Conservation (phyloP, 2,113 vertebrate species). For the Pipra filicauda region DNA sequence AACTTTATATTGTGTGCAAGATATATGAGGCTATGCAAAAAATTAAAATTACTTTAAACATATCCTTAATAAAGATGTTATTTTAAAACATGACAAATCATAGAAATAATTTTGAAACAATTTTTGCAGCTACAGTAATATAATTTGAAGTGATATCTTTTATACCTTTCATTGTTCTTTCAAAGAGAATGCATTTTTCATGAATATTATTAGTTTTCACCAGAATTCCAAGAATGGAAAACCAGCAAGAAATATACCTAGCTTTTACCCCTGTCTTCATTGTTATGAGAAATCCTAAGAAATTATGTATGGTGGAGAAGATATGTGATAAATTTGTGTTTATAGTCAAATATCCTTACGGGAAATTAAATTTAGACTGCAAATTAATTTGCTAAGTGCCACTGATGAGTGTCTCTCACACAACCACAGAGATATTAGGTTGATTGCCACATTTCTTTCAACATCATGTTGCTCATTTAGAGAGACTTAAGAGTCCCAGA, state of each 20-base stretch:
- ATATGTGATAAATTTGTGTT: background rate
- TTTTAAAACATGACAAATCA: background rate
- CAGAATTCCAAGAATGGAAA: background rate
- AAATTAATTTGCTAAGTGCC: background rate
- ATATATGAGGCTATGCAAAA: background rate
- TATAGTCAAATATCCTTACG: background rate
- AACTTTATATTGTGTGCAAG: background rate
- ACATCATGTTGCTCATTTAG: rapidly evolving
- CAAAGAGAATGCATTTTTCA: background rate
- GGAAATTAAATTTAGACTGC: background rate
- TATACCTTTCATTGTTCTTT: background rate
- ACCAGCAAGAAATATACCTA: rapidly evolving
- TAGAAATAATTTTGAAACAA: background rate
- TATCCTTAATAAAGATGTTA: rapidly evolving
- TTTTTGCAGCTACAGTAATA: background rate
- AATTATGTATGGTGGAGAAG: background rate
- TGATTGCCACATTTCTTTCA: background rate
- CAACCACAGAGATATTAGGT: background rate
- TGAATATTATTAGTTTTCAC: background rate
- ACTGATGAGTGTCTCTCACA: too few relatives aligned
- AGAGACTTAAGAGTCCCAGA: background rate
- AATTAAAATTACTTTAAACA: background rate
- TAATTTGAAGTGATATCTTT: background rate
- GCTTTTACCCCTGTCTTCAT: background rate
- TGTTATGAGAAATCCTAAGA: background rate